Conservation (phyloP, 2,113 vertebrate species). For the Fulmarus glacialis region DNA sequence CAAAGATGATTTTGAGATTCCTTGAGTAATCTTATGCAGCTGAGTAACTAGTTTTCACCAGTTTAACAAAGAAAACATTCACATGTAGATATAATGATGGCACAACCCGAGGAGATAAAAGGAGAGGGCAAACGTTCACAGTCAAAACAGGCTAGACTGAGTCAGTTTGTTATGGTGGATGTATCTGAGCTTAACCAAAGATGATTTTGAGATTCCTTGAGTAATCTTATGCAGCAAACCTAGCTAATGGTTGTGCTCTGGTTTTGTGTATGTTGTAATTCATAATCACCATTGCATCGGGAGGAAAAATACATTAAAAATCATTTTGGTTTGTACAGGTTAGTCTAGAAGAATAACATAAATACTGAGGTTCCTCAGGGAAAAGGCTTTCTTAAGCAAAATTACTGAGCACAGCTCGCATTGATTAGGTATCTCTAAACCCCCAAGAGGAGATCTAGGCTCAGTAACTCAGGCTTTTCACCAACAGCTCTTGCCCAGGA, state of each 20-base stretch:
- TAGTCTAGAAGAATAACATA: not conserved
- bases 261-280: not conserved
- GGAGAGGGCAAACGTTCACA: not conserved
- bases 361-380: not conserved
- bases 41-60: too few species aligned
- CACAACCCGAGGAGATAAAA: not conserved
- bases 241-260: not conserved
- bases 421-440: not conserved
- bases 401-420: not conserved
- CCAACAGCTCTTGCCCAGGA: not conserved
- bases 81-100: not conserved
- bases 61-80: too few species aligned
- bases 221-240: not conserved
- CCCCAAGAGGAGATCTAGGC: not conserved
- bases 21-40: not conserved
- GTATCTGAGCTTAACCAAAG: not conserved
- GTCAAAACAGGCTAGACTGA: not conserved
- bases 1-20: not conserved
- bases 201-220: not conserved
- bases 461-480: not conserved
- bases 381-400: not conserved
- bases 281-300: rapidly evolving
- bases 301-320: not conserved
- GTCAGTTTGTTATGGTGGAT: not conserved
- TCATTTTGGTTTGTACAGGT: not conserved